Evolutionary conservation across 2,888 invertebrate species (phyloP).

Genomic region (Agriopis marginaria): DNA sequence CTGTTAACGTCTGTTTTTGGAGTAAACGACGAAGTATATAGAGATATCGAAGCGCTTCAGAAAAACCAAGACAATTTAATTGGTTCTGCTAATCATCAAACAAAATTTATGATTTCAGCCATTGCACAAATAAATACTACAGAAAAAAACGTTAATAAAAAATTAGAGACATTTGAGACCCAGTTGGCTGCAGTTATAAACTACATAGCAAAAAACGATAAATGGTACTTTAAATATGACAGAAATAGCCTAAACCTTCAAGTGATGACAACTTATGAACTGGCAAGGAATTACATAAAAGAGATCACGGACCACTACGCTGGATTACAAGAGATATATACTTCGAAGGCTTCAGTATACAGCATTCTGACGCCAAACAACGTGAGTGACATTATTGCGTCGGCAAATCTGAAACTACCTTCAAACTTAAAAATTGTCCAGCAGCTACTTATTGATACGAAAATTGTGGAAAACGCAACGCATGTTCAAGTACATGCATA

Average conservation of each 20-base stretch:
- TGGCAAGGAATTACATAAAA: constrained; percentile 6
- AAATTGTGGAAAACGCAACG: neutral
- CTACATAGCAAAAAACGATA: neutral
- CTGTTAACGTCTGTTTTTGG: constrained; percentile 1
- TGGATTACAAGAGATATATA: constrained; percentile 1
- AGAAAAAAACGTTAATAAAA: neutral
- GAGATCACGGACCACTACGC: neutral
- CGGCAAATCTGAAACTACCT: neutral
- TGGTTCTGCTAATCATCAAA: neutral
- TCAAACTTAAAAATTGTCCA: neutral
- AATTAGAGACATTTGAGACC: neutral
- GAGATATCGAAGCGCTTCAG: constrained; percentile 1
- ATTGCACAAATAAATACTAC: neutral
- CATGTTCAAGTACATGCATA: constrained; percentile 6
- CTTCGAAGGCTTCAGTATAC: constrained; percentile 1
- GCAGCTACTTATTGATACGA: neutral
- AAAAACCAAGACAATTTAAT: constrained; percentile 6
- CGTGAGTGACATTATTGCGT: neutral
- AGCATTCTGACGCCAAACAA: neutral
- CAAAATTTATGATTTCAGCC: constrained; percentile 3
- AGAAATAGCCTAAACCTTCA: neutral
- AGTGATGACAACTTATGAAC: constrained; percentile 1
- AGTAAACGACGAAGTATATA: constrained; percentile 4
- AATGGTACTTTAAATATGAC: constrained; percentile 3
- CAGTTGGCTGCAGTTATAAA: neutral